phyloP scores from a whole-genome alignment of 2,888 invertebrate species.

The Carterocephalus palaemon region DNA sequence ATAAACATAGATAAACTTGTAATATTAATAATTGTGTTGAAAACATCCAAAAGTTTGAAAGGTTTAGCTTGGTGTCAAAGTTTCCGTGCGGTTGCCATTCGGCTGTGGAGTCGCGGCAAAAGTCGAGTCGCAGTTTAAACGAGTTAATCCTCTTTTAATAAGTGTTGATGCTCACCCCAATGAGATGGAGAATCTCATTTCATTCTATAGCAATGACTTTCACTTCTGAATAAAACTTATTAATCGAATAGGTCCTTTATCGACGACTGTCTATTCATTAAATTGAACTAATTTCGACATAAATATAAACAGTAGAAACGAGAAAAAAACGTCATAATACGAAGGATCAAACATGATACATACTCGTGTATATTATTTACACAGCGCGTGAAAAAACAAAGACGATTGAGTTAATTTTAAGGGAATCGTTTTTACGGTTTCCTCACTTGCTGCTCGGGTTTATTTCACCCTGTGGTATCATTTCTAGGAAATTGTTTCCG shows the following conservation, averaged over 20 bases:
- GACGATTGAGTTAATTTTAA: constrained; percentile 68
- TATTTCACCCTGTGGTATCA: constrained; percentile 32
- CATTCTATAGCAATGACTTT: constrained; percentile 45
- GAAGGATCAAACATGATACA: not conserved
- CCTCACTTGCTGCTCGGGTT: constrained; percentile 39
- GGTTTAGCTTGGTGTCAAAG: constrained; percentile 30
- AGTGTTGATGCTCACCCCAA: constrained; percentile 62
- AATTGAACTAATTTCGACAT: no score
- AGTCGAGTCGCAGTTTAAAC: constrained; percentile 72
- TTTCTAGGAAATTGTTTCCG: constrained; percentile 18
- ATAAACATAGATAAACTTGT: not conserved
- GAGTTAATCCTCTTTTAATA: constrained; percentile 74
- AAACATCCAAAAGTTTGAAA: constrained; percentile 4
- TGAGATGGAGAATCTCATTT: constrained; percentile 50
- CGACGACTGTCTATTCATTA: no score
- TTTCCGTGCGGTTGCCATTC: constrained; percentile 45
- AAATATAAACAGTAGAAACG: no score
- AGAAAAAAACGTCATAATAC: no score
- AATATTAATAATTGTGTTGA: not conserved
- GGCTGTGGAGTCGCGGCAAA: constrained; percentile 36
- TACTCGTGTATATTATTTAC: no score
- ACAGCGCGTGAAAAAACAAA: constrained; percentile 27
- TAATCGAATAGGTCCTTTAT: no score
- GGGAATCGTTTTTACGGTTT: constrained; percentile 69
- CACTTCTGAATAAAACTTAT: constrained; percentile 36